Evolutionary conservation across 2,888 invertebrate genomes (phyloP).

Genomic region (Pheosia tremula): DNA sequence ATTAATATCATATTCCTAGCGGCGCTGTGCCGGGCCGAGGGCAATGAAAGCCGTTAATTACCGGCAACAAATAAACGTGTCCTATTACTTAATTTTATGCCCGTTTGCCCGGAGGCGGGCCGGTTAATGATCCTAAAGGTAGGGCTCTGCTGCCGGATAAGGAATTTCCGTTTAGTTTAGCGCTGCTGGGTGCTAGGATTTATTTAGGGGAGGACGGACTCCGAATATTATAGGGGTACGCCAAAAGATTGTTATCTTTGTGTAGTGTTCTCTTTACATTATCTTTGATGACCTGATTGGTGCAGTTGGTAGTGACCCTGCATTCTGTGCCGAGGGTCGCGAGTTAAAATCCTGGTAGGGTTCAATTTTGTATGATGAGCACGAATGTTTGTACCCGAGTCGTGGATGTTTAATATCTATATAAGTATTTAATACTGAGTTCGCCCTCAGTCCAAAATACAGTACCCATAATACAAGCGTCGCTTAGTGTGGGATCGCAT

Average conservation of each 20-base stretch:
- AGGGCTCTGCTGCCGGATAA: conserved; percentile 14
- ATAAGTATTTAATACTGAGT: too few relatives aligned
- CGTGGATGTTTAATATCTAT: too few relatives aligned
- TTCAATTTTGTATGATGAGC: too few relatives aligned
- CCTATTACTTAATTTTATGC: conserved; percentile 38
- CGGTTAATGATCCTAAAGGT: conserved; percentile 32
- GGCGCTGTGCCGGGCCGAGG: conserved; percentile 5
- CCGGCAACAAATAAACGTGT: conserved; percentile 32
- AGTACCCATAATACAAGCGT: too few relatives aligned
- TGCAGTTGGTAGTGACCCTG: too few relatives aligned
- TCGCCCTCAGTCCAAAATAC: too few relatives aligned
- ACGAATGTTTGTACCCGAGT: too few relatives aligned
- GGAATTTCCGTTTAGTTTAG: conserved; percentile 4
- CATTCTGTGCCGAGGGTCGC: too few relatives aligned
- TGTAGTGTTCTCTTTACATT: too few relatives aligned
- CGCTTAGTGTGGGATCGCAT: too few relatives aligned
- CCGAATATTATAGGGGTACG: not conserved
- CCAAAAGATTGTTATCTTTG: not conserved
- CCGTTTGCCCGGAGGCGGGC: conserved; percentile 17
- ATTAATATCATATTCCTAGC: conserved; percentile 16
- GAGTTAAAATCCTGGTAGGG: too few relatives aligned
- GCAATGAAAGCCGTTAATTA: conserved; percentile 29
- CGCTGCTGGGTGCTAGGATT: not conserved
- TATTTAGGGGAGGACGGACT: not conserved
- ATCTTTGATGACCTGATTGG: too few relatives aligned